Evolutionary conservation across 2,113 vertebrate species (phyloP).

Genomic region (Hucho hucho): DNA sequence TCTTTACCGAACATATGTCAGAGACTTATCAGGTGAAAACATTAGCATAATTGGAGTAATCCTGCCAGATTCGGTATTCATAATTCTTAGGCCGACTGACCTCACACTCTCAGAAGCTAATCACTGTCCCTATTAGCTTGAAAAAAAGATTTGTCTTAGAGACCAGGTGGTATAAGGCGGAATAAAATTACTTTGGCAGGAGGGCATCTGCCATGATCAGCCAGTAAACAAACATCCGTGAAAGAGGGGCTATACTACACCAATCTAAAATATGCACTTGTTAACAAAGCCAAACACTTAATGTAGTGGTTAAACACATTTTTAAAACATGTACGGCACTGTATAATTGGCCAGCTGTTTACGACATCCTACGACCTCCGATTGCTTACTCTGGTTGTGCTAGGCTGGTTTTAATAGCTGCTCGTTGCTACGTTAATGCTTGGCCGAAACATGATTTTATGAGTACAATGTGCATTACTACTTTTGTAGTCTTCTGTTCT

Average conservation of each 20-base stretch:
- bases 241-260: slow-evolving; percentile 22
- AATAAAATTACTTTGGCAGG: too few species aligned
- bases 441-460: slow-evolving; percentile 40
- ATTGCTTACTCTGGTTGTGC: too few species aligned
- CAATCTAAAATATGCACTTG: slow-evolving; percentile 10
- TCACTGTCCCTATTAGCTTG: too few species aligned
- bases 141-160: too few species aligned
- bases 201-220: slow-evolving; percentile 7
- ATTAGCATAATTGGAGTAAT: slow-evolving; percentile 26
- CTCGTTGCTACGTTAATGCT: slow-evolving; percentile 45
- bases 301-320: slow-evolving; percentile 30
- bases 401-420: slow-evolving; percentile 36
- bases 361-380: slow-evolving; percentile 18
- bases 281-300: slow-evolving; percentile 33
- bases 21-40: slow-evolving; percentile 38
- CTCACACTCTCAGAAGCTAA: too few species aligned
- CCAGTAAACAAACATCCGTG: slow-evolving; percentile 24
- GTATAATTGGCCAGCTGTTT: slow-evolving; percentile 28
- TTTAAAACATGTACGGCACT: slow-evolving; percentile 33
- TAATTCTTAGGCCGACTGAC: too few species aligned
- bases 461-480: slow-evolving; percentile 27
- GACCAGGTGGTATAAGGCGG: too few species aligned
- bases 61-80: too few species aligned
- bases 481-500: slow-evolving; percentile 33
- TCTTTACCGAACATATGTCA: too few species aligned